A percentile compares a stretch with the other conserved stretches of the same genome.
Conservation (phyloP, 2,888 invertebrate species). For the Entomobrya proxima region DNA sequence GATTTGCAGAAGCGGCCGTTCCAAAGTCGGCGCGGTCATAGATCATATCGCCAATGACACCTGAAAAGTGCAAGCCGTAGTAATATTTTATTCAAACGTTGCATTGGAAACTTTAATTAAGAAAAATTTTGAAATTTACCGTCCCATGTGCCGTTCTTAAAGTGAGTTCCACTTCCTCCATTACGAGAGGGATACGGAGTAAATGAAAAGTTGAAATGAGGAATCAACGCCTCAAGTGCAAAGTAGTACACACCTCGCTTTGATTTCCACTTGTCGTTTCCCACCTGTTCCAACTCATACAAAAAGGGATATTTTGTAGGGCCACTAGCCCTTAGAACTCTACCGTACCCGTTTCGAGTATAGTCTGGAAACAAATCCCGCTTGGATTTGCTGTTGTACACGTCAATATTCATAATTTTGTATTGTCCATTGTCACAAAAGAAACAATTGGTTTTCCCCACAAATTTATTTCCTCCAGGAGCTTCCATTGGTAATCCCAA, state of each 20-base stretch:
- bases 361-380: not conserved
- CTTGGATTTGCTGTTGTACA: not conserved
- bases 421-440: not conserved
- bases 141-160: slow-evolving; percentile 15
- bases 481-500: not conserved
- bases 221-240: not conserved
- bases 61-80: not conserved
- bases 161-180: not conserved
- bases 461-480: not conserved
- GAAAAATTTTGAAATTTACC: not conserved
- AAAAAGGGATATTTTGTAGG: slow-evolving; percentile 31
- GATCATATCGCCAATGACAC: slow-evolving; percentile 13
- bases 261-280: slow-evolving; percentile 2
- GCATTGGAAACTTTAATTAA: not conserved
- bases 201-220: slow-evolving; percentile 5
- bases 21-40: slow-evolving; percentile 23
- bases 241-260: slow-evolving; percentile 19
- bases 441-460: not conserved
- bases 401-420: not conserved
- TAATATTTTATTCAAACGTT: not conserved
- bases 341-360: not conserved
- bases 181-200: not conserved
- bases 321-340: not conserved
- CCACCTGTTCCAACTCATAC: not conserved
- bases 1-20: slow-evolving; percentile 12